Percentiles rank a stretch among this genome's conserved stretches.
Evolutionary conservation across 2,797 vertebrate species (phyloP).

Genomic region (Pachyuromys duprasi): DNA sequence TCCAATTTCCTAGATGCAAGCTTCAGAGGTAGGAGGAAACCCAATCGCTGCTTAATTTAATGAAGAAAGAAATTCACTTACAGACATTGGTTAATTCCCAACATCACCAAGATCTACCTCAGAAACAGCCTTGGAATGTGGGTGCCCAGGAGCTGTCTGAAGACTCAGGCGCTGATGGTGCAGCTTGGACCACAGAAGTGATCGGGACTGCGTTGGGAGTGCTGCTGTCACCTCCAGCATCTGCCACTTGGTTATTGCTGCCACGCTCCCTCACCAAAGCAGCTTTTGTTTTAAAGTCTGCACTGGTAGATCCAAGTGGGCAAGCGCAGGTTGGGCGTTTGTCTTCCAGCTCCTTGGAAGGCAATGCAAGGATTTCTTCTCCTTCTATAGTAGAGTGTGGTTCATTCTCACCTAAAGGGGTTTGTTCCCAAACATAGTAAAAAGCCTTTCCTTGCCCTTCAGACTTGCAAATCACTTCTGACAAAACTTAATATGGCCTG

Average conservation of each 20-base stretch:
- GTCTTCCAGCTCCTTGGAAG: neutral
- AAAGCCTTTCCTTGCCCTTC: neutral
- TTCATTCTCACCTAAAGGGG: neutral
- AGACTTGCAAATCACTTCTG: neutral
- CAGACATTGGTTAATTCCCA: neutral
- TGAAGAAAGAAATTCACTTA: neutral
- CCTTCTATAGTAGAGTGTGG: neutral
- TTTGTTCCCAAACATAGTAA: neutral
- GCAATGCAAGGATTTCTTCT: neutral
- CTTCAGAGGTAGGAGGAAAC: neutral
- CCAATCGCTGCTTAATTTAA: neutral
- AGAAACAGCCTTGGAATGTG: neutral
- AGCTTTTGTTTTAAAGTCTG: neutral
- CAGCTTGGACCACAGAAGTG: too few relatives aligned
- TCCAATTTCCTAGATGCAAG: neutral
- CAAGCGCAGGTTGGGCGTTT: neutral
- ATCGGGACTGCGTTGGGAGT: fast-evolving
- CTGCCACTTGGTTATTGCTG: neutral
- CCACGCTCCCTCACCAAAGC: neutral
- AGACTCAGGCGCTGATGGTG: fast-evolving
- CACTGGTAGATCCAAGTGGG: neutral
- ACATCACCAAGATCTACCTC: neutral
- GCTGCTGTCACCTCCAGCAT: fast-evolving
- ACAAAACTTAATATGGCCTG: too few relatives aligned
- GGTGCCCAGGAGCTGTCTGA: neutral